A percentile compares a stretch with the other conserved stretches of the same genome.
These are phyloP conservation scores for Cantharis rufa DNA, from an alignment of 2,888 invertebrate genomes.

Conservation along the genomic window DNA sequence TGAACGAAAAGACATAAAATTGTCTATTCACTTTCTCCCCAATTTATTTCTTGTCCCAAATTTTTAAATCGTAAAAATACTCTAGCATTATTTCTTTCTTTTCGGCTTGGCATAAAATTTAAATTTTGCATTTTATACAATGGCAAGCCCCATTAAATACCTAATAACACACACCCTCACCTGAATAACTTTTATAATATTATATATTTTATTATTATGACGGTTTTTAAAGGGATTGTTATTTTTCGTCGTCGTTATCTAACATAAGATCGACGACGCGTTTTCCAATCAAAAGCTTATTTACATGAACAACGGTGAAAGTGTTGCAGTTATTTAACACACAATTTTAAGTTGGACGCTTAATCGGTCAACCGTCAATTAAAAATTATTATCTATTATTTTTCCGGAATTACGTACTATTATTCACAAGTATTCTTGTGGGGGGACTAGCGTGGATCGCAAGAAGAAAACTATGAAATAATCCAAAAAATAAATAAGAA, in stretches of 20 bases:
- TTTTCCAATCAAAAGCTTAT: not conserved
- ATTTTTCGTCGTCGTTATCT: not conserved
- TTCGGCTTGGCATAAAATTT: not conserved
- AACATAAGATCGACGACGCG: not conserved
- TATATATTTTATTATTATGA: too few relatives aligned
- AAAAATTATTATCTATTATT: not conserved
- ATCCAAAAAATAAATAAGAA: too few relatives aligned
- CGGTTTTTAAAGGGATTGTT: not conserved
- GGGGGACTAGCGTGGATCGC: too few relatives aligned
- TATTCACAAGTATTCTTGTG: too few relatives aligned
- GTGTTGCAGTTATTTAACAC: not conserved
- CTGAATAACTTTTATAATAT: too few relatives aligned
- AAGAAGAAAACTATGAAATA: too few relatives aligned
- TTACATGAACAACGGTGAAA: not conserved
- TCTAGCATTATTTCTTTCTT: not conserved
- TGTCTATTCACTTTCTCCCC: conserved; percentile 36
- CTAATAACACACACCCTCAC: too few relatives aligned
- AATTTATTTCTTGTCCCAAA: conserved; percentile 17
- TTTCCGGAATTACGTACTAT: not conserved
- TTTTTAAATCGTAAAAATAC: not conserved
- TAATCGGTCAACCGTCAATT: not conserved
- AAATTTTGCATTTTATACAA: not conserved
- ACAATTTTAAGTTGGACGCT: not conserved
- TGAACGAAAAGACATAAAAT: conserved; percentile 33
- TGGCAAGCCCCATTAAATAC: not conserved